Base-by-base conservation (phyloP, 2,797 vertebrate species). In the Lithobates sylvaticus region DNA sequence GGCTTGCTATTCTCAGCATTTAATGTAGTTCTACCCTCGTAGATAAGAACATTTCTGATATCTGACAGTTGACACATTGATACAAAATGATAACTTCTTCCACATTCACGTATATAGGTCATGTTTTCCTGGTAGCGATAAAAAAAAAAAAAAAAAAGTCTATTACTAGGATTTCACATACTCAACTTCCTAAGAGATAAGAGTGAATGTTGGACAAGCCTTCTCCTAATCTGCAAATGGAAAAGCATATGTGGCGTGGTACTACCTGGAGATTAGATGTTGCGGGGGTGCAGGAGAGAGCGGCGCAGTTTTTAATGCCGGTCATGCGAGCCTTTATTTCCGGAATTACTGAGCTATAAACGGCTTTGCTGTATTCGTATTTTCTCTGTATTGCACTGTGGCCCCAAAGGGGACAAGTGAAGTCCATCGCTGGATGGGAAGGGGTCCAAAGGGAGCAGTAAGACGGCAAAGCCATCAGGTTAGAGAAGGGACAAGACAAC, bases 111-210 rank as follows among this genome's bases (percentile, higher is more conserved):
- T 29, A 67, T 67, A 29, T 67, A 67, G 65, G 65, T 29, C 65
- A 29, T 67, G 26, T 67, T 67, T 67, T 67, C 18, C 65, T 67
- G n/a, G n/a, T 67, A 29, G 65, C 26, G 65, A 67, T 67, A 67
- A 67, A 67, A 64, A 39, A 39, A 39, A 39, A 36, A 36, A 36
- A 39, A 39, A 10, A 39, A 10, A 26, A 67, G 27, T 29, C 12
- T 67, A 67, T 67, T 67, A 67, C 61, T 26, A 7, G 2, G n/a
- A 65, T 65, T 23, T 65, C 61, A 65, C 26, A 12, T 67, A 26
- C 65, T 67, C 27, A 29, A 29, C 65, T 67, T 67, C 26, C 65
- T 67, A 18, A 29, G 65, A 67, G 65, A 67, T 67, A 67, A 67
- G 26, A 10, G 27, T 29, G 26, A 12, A 10, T 26, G 9, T 67